Percentiles rank a stretch among this genome's conserved stretches.
Evolutionary conservation across 1,140 invertebrate species (phyloP).

Genomic region (Heliconius melpomene): DNA sequence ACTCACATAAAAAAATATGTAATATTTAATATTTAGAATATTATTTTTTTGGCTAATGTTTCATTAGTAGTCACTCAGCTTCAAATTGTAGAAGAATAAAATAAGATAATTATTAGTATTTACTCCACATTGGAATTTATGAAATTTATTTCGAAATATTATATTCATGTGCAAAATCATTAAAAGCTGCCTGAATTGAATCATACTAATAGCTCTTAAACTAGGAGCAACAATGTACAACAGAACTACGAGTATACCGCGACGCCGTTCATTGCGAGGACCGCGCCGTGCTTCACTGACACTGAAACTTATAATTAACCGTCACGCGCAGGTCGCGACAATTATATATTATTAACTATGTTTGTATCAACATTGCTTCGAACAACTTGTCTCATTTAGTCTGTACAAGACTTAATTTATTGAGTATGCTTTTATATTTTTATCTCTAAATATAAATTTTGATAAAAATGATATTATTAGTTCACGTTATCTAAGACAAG

Average conservation of each 20-base stretch:
- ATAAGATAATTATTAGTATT: not conserved
- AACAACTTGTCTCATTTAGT: not conserved
- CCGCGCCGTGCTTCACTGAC: not conserved
- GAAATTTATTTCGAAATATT: too few species aligned
- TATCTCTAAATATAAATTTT: too few species aligned
- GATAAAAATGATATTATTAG: too few species aligned
- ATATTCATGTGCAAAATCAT: too few species aligned
- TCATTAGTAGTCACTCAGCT: not conserved
- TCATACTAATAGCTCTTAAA: too few species aligned
- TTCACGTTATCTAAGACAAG: too few species aligned
- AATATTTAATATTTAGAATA: too few species aligned
- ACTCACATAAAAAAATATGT: not conserved
- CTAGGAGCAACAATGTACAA: too few species aligned
- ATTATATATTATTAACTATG: not conserved
- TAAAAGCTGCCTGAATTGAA: too few species aligned
- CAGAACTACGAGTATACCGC: not conserved
- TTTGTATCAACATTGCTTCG: not conserved
- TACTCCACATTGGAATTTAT: not conserved
- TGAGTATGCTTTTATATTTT: too few species aligned
- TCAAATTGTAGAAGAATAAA: not conserved
- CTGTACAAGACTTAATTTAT: not conserved
- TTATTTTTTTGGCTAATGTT: too few species aligned
- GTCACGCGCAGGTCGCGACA: not conserved
- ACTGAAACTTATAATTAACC: not conserved
- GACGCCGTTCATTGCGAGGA: not conserved